Conservation (phyloP, 2,797 vertebrate genomes). For the Anabacerthia variegaticeps region DNA sequence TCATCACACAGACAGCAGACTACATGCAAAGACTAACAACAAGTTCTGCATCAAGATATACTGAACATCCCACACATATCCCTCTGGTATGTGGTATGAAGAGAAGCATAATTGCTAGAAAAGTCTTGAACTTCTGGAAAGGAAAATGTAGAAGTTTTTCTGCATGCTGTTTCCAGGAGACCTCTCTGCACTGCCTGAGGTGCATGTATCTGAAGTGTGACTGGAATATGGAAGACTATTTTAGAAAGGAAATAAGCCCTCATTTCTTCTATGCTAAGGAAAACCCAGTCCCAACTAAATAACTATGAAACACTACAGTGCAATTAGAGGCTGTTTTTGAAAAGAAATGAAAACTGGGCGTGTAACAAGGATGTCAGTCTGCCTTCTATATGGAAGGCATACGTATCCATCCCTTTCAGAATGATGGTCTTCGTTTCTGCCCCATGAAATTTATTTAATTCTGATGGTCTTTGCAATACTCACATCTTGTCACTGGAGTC, state of each 20-base stretch:
- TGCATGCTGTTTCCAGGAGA: background rate
- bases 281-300: background rate
- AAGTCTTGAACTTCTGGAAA: background rate
- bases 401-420: background rate
- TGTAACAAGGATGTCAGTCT: background rate
- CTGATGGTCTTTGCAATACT: background rate
- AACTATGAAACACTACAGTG: background rate
- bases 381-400: background rate
- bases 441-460: background rate
- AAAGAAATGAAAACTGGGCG: background rate
- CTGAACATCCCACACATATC: rapidly evolving
- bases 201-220: background rate
- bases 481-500: background rate
- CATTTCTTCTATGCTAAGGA: background rate
- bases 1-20: background rate
- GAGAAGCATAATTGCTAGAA: background rate
- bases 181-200: background rate
- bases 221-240: background rate
- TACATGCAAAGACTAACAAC: background rate
- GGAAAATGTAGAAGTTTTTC: background rate
- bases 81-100: background rate
- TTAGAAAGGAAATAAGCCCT: background rate
- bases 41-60: background rate
- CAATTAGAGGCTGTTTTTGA: background rate
- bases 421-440: background rate